A percentile compares a stretch with the other conserved stretches of the same genome.
Conservation (phyloP, 2,797 vertebrate genomes). For the Phoxinus dragarum region DNA sequence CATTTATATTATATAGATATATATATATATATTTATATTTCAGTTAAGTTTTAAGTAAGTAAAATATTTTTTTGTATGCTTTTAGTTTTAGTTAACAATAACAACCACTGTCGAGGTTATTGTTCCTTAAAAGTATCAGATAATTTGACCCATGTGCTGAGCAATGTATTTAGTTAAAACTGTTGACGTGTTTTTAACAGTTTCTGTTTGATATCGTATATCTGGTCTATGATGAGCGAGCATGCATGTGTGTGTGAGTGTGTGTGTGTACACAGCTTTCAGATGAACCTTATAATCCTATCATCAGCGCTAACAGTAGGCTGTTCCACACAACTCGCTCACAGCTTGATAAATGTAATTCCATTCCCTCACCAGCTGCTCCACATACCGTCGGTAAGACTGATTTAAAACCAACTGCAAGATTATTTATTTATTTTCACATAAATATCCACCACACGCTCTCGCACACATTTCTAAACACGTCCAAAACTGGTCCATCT, state of each 20-base stretch:
- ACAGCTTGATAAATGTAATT: conserved; percentile 45
- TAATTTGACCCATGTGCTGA: not conserved
- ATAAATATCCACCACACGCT: conserved; percentile 36
- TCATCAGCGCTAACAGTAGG: conserved; percentile 43
- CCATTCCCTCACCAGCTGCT: conserved; percentile 54
- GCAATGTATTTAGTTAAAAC: not conserved
- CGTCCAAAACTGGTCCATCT: conserved; percentile 44
- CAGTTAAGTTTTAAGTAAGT: not conserved
- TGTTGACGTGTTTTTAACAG: not conserved
- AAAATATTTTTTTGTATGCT: not conserved
- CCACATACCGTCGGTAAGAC: conserved; percentile 35
- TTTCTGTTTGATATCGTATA: not conserved
- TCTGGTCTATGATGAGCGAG: not conserved
- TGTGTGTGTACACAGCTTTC: not conserved
- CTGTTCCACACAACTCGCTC: conserved; percentile 52
- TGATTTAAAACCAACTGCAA: conserved; percentile 41
- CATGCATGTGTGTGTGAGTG: not conserved
- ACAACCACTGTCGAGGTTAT: not conserved
- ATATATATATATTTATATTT: too few relatives aligned
- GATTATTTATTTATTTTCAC: conserved; percentile 61
- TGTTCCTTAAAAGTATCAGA: not conserved
- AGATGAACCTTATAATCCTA: conserved; percentile 40
- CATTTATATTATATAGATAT: too few relatives aligned
- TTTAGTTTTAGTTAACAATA: not conserved
- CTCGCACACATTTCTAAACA: conserved; percentile 36